These are phyloP conservation scores for Lytechinus variegatus DNA, from an alignment of 35 echinoderm and acorn worm species.

Conservation along the genomic window DNA sequence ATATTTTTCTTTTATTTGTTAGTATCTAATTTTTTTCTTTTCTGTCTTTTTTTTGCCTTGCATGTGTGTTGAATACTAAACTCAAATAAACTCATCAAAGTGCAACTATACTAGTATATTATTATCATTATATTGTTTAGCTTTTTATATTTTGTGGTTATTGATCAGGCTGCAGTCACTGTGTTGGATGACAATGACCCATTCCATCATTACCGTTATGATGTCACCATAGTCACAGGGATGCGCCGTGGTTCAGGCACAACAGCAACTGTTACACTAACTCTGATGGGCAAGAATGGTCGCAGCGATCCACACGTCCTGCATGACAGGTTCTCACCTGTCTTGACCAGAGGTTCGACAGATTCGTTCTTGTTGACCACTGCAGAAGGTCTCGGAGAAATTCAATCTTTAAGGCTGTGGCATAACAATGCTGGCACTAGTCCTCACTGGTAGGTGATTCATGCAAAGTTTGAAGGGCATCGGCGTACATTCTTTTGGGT, in stretches of 20 bases:
- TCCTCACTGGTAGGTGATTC: conserved; percentile 77
- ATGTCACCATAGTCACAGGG: conserved; percentile 85
- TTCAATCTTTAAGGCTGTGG: conserved; percentile 78
- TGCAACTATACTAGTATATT: too few relatives aligned
- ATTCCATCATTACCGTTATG: conserved; percentile 75
- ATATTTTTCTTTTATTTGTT: too few relatives aligned
- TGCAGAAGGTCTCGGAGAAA: conserved; percentile 65
- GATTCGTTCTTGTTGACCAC: conserved; percentile 95
- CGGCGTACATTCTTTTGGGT: too few relatives aligned
- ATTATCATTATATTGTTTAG: too few relatives aligned
- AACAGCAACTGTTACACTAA: conserved; percentile 83
- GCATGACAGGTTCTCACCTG: background rate
- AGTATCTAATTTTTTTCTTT: too few relatives aligned
- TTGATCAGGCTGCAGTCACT: conserved; percentile 70
- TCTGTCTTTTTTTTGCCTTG: too few relatives aligned
- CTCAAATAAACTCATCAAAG: too few relatives aligned
- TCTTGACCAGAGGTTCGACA: conserved; percentile 59
- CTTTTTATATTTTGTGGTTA: background rate
- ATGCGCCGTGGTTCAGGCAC: conserved; percentile 87
- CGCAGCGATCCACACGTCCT: conserved; percentile 85
- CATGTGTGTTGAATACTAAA: too few relatives aligned
- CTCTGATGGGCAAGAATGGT: conserved; percentile 61
- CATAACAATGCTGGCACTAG: conserved; percentile 77
- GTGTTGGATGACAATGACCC: conserved; percentile 92
- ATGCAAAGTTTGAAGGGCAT: too few relatives aligned